phyloP scores from a whole-genome alignment of 2,888 invertebrate genomes.

The Apocheima hispidaria region DNA sequence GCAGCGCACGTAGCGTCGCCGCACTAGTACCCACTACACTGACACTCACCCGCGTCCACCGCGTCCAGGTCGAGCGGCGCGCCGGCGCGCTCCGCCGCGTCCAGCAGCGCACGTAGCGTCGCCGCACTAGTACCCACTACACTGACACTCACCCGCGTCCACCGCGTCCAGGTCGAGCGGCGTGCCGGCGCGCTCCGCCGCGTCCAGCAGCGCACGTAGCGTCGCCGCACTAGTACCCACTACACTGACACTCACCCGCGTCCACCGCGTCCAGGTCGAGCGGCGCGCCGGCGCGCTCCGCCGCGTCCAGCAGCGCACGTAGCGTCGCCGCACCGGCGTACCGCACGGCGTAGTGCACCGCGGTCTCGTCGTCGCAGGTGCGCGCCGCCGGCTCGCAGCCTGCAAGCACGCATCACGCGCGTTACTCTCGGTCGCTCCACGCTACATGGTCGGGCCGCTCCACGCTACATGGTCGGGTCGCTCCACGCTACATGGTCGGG shows the following conservation, averaged over 20 bases:
- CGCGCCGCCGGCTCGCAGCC: conserved; percentile 3
- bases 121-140: too few species aligned
- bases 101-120: too few species aligned
- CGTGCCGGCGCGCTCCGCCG: conserved; percentile 45
- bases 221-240: too few species aligned
- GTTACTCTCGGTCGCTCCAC: background rate
- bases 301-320: conserved; percentile 52
- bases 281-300: conserved; percentile 43
- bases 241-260: conserved; percentile 4
- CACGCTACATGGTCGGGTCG: background rate
- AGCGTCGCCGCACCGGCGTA: conserved; percentile 38
- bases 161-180: conserved; percentile 55
- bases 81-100: too few species aligned
- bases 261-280: conserved; percentile 54
- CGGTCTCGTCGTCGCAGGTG: conserved; percentile 6
- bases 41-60: too few species aligned
- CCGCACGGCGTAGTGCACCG: conserved; percentile 19
- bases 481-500: background rate
- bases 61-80: too few species aligned
- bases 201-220: conserved; percentile 50
- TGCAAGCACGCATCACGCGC: background rate
- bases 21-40: too few species aligned
- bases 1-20: too few species aligned
- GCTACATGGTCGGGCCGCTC: background rate
- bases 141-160: conserved; percentile 14